Conservation (phyloP, 2,888 invertebrate genomes). For the Cecidostiba fungosa region DNA sequence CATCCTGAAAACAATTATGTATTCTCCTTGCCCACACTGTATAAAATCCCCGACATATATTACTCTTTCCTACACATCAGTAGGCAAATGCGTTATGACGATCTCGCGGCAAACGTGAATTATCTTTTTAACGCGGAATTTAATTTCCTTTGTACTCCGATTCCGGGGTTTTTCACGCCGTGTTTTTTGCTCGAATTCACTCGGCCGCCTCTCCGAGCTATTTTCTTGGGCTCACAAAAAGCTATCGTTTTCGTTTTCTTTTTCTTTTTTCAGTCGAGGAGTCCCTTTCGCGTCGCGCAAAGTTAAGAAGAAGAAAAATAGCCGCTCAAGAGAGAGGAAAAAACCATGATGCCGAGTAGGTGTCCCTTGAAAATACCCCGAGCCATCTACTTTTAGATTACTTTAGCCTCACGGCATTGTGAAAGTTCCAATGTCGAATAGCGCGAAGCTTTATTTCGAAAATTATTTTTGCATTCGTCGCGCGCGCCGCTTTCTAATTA, state of each 20-base stretch:
- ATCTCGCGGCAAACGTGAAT: constrained; percentile 7
- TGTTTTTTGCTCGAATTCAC: not conserved
- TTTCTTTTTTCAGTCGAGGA: not conserved
- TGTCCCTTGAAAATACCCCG: constrained; percentile 9
- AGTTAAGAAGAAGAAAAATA: constrained; percentile 16
- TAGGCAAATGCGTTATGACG: not conserved
- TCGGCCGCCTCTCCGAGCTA: not conserved
- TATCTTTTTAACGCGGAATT: constrained; percentile 25
- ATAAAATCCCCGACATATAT: no score
- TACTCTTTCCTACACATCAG: not conserved
- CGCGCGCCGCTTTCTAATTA: not conserved
- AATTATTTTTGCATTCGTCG: not conserved
- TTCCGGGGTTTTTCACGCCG: not conserved
- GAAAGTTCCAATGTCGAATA: not conserved
- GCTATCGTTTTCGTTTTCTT: not conserved
- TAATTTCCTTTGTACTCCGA: constrained; percentile 19
- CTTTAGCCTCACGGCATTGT: not conserved
- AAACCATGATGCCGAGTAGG: not conserved
- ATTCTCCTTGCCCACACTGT: not conserved
- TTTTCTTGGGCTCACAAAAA: not conserved
- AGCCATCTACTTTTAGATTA: constrained; percentile 14
- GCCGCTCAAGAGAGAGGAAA: not conserved
- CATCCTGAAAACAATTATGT: not conserved
- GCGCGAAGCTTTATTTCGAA: not conserved
- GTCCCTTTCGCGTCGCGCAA: constrained; percentile 6